These are phyloP conservation scores for Brachypalpus laphriformis DNA, from an alignment of 2,888 invertebrate species.

Conservation along the genomic window DNA sequence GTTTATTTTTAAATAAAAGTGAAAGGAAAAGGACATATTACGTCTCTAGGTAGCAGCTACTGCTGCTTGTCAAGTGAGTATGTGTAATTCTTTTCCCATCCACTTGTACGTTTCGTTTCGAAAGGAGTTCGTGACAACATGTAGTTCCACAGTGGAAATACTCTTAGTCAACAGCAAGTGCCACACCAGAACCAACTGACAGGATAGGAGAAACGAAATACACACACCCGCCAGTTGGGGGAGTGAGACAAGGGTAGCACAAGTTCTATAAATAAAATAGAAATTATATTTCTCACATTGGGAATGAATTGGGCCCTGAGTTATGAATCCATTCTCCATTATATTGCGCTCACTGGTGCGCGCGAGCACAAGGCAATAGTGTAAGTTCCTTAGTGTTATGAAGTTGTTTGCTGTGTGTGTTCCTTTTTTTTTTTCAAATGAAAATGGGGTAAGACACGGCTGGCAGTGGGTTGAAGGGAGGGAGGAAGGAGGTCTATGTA, in stretches of 20 bases:
- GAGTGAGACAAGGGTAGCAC: constrained; percentile 36
- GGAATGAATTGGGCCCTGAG: constrained; percentile 70
- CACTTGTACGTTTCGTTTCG: constrained; percentile 60
- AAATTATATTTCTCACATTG: constrained; percentile 73
- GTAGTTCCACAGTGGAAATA: constrained; percentile 64
- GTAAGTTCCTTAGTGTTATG: constrained; percentile 33
- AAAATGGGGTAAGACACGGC: constrained; percentile 1
- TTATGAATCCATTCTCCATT: constrained; percentile 70
- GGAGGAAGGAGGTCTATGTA: background rate
- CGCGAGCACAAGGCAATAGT: constrained; percentile 61
- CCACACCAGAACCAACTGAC: constrained; percentile 61
- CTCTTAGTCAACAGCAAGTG: constrained; percentile 71
- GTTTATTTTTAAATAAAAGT: constrained; percentile 58
- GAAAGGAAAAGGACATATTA: constrained; percentile 68
- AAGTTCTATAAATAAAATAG: constrained; percentile 71
- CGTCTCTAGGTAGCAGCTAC: background rate
- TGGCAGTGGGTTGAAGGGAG: background rate
- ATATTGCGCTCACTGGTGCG: constrained; percentile 68
- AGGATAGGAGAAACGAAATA: background rate
- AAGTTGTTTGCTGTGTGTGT: constrained; percentile 53
- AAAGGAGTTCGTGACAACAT: constrained; percentile 72
- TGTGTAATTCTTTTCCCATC: constrained; percentile 56
- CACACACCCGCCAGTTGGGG: background rate
- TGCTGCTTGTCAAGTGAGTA: constrained; percentile 54
- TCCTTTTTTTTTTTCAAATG: constrained; percentile 35